Percentiles rank a stretch among this genome's conserved stretches.
Evolutionary conservation across 1,140 invertebrate species (phyloP).

Genomic region (Sipha flava): DNA sequence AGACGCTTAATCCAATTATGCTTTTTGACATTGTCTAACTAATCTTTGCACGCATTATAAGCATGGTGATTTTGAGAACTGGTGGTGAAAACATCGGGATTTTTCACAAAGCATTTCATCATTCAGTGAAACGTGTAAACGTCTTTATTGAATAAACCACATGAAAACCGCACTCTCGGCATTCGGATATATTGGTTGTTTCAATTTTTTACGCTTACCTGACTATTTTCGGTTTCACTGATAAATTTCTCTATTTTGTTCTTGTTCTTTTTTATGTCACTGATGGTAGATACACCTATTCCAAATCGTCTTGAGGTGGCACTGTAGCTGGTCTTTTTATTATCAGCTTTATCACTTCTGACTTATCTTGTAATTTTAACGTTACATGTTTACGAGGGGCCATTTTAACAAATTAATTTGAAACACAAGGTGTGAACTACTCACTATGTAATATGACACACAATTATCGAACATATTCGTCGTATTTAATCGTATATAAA

Average conservation of each 20-base stretch:
- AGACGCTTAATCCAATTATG: neutral
- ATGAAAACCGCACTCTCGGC: neutral
- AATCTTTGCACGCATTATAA: neutral
- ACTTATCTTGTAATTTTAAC: neutral
- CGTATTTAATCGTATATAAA: no score
- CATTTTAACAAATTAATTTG: neutral
- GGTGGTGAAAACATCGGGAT: neutral
- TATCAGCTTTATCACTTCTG: neutral
- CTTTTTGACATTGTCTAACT: neutral
- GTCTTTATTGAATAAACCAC: neutral
- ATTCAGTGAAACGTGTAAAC: neutral
- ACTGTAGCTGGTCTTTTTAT: neutral
- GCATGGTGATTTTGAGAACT: neutral
- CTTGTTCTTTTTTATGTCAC: constrained; percentile 9
- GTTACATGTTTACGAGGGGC: neutral
- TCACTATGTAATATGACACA: neutral
- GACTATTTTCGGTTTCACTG: neutral
- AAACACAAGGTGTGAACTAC: neutral
- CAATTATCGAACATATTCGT: neutral
- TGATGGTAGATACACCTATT: neutral
- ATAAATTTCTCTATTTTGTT: neutral
- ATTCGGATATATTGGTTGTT: neutral
- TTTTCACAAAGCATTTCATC: constrained; percentile 5
- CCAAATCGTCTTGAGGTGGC: neutral
- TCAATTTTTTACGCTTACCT: neutral